Evolutionary conservation across 2,797 vertebrate species (phyloP), one percentile per base, ranked within the genome.

Genomic region (Propithecus deckenii): DNA sequence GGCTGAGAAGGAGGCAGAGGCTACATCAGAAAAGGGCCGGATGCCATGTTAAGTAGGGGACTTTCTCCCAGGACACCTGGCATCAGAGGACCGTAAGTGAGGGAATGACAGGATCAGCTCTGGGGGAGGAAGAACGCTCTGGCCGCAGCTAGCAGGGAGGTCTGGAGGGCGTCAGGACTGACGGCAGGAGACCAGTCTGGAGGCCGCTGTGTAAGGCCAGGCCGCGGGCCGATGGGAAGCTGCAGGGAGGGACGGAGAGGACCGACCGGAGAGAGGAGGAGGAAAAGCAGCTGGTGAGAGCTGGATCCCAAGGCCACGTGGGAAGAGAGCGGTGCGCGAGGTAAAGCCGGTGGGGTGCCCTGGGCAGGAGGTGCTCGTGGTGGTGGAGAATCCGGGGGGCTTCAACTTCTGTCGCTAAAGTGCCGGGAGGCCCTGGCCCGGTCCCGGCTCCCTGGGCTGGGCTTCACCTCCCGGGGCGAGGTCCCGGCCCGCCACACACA

Each of bases 91-190:
- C 20, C 2, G 18, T 43, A n/a, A 30, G 23, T 0, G 5, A 46
- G 32, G 48, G 41, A 28, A 30, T 1, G 41, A 20, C 38, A 1
- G 3, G 15, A 30, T n/a, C 28, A 30, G 25, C 79, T 61, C 30
- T 38, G 10, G 15, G n/a, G 55, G 23, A 63, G 83, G 41, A 46
- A 75, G 63, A 8, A 4, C 2, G 13, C 7, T 1, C 5, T 10
- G 38, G 63, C 50, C 2, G 1, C 38, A 12, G 10, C 0, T 0
- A 11, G 15, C 17, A 18, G 46, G 2, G 80, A 84, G 46, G 35
- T 2, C 57, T 75, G 23, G 35, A 46, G 25, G 8, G 32, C 3
- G 11, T 6, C 3, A 17, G 25, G 12, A 5, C 1, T 1, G 28
- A 35, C 3, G 11, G 13, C 7, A 32, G 48, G 48, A 35, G 76